Evolutionary conservation across 2,113 vertebrate genomes (phyloP).

Genomic region (Syngnathus floridae): DNA sequence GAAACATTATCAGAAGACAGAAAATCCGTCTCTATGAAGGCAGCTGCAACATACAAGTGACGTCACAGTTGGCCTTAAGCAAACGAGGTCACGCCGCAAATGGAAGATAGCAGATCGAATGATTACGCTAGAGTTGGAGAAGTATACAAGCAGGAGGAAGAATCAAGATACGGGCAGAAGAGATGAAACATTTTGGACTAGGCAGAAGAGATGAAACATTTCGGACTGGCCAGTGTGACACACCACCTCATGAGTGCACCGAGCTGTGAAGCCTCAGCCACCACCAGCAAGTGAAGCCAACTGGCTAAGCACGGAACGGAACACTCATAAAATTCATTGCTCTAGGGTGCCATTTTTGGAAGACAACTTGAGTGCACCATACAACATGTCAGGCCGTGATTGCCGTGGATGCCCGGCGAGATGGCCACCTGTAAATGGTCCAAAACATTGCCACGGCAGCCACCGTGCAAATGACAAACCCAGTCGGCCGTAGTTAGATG

Average conservation of each 20-base stretch:
- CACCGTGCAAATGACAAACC: not conserved
- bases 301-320: constrained; percentile 6
- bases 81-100: not conserved
- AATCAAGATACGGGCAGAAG: constrained; percentile 1
- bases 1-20: not conserved
- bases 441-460: not conserved
- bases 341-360: constrained; percentile 3
- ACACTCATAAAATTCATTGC: constrained; percentile 6
- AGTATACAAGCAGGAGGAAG: constrained; percentile 3
- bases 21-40: not conserved
- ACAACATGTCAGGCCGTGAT: not conserved
- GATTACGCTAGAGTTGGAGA: constrained; percentile 28
- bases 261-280: constrained; percentile 13
- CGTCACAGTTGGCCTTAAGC: not conserved
- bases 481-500: not conserved
- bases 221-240: not conserved
- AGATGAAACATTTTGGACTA: constrained; percentile 6
- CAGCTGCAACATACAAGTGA: not conserved
- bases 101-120: constrained; percentile 17
- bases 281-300: constrained; percentile 9
- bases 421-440: not conserved
- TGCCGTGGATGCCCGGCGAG: not conserved
- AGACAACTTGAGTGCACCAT: not conserved
- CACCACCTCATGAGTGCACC: constrained; percentile 7
- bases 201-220: not conserved